These are phyloP conservation scores for Ibidorhyncha struthersii DNA, from an alignment of 2,113 vertebrate species.

Conservation along the genomic window DNA sequence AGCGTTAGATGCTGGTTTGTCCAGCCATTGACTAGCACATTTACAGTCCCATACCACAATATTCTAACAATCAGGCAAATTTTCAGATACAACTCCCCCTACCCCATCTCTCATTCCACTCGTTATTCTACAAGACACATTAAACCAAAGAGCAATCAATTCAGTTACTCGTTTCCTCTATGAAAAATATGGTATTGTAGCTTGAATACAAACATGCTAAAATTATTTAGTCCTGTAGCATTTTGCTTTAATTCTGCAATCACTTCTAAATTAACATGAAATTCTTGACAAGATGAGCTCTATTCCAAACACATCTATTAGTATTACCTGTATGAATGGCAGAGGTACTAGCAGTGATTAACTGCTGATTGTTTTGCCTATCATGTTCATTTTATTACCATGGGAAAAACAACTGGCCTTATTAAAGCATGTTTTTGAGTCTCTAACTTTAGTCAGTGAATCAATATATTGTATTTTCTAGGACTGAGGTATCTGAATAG, in stretches of 20 bases:
- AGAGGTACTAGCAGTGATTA: constrained; percentile 66
- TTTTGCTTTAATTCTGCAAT: not conserved
- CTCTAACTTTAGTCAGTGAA: constrained; percentile 53
- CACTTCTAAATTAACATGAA: not conserved
- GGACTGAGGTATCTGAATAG: constrained; percentile 5
- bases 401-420: constrained; percentile 58
- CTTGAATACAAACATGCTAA: not conserved
- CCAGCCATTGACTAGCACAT: not conserved
- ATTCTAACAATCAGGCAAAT: not conserved
- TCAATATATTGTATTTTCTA: constrained; percentile 57
- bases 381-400: constrained; percentile 63
- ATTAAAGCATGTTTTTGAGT: constrained; percentile 55
- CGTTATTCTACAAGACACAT: not conserved
- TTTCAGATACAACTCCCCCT: not conserved
- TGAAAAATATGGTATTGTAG: not conserved
- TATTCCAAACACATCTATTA: constrained; percentile 30
- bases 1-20: not conserved
- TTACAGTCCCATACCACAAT: not conserved
- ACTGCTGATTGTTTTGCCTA: constrained; percentile 62
- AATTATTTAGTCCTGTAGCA: not conserved
- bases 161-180: not conserved
- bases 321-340: constrained; percentile 46
- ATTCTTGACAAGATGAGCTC: not conserved
- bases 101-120: not conserved
- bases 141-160: not conserved